phyloP scores from a whole-genome alignment of 2,888 invertebrate genomes.

The Lathronympha strigana region DNA sequence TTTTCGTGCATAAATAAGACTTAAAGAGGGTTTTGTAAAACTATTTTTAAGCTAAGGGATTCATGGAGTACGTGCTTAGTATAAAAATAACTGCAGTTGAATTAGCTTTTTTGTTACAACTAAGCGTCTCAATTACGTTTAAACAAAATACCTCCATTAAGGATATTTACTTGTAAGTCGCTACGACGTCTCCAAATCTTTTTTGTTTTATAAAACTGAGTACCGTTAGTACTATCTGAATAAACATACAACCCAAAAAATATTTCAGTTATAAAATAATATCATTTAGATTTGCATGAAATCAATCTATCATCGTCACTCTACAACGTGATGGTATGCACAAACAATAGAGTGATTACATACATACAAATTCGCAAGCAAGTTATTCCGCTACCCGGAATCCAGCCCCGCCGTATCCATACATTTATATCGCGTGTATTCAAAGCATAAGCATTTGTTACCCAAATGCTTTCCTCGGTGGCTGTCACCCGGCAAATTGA shows the following conservation, averaged over 20 bases:
- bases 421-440: constrained; percentile 74
- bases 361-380: constrained; percentile 24
- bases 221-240: too few species aligned
- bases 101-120: constrained; percentile 2
- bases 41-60: constrained; percentile 41
- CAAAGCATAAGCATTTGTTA: constrained; percentile 78
- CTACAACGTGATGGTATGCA: constrained; percentile 2
- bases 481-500: constrained; percentile 80
- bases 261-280: too few species aligned
- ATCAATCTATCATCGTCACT: too few species aligned
- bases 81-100: constrained; percentile 6
- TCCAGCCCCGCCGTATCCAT: constrained; percentile 42
- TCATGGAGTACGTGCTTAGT: constrained; percentile 27
- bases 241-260: too few species aligned
- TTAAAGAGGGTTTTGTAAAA: constrained; percentile 40
- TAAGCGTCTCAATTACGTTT: not conserved
- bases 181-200: too few species aligned
- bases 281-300: too few species aligned
- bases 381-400: constrained; percentile 28
- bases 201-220: too few species aligned
- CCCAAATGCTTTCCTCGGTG: constrained; percentile 75
- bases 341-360: constrained; percentile 18
- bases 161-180: too few species aligned
- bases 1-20: constrained; percentile 67
- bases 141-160: not conserved